Evolutionary conservation across 1,140 invertebrate genomes (phyloP).

Genomic region (Calephelis virginiensis): DNA sequence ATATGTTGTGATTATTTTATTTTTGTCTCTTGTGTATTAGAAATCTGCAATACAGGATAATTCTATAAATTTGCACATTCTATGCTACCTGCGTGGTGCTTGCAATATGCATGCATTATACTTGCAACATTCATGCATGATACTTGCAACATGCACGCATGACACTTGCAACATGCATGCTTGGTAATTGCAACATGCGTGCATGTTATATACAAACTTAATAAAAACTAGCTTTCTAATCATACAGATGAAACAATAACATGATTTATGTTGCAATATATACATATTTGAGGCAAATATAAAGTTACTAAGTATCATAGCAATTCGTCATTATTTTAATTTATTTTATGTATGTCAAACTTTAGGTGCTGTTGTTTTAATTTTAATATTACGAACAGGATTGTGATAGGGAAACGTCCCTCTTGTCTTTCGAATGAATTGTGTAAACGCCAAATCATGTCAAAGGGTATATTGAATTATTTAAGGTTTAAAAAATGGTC

Average conservation of each 20-base stretch:
- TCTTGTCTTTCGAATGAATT: conserved; percentile 61
- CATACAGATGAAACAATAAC: no score
- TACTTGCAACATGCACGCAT: no score
- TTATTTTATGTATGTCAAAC: conserved; percentile 65
- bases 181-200: no score
- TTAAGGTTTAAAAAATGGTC: conserved; percentile 65
- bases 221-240: no score
- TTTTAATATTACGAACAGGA: conserved; percentile 66
- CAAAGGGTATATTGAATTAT: conserved; percentile 66
- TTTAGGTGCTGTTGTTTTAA: conserved; percentile 75
- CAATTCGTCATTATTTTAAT: conserved; percentile 62
- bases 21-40: background rate
- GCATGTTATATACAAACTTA: no score
- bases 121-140: no score
- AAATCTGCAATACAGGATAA: no score
- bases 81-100: no score
- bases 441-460: conserved; percentile 69
- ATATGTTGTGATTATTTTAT: conserved; percentile 34
- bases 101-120: no score
- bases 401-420: conserved; percentile 66
- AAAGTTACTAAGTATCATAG: background rate
- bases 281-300: background rate
- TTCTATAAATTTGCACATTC: no score
- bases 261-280: no score
- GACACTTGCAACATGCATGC: no score